Evolutionary conservation across 2,113 vertebrate genomes (phyloP).

Genomic region (Hemiscyllium ocellatum): DNA sequence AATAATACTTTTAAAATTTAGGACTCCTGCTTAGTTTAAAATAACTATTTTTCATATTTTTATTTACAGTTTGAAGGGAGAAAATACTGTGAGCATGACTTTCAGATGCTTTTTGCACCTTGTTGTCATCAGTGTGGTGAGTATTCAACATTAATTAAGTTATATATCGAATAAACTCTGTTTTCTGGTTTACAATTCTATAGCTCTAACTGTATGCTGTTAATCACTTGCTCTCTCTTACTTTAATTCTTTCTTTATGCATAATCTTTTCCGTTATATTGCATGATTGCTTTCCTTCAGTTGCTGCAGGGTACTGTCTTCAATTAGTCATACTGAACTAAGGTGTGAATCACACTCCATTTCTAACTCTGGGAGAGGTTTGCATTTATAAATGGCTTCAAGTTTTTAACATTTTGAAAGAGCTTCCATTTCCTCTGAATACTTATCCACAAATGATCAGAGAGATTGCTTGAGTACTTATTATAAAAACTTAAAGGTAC

Average conservation of each 20-base stretch:
- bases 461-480: background rate
- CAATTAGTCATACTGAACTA: background rate
- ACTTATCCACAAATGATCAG: background rate
- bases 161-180: slow-evolving; percentile 41
- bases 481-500: background rate
- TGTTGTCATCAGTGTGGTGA: slow-evolving; percentile 97
- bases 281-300: background rate
- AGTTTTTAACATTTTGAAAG: background rate
- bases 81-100: slow-evolving; percentile 97
- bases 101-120: slow-evolving; percentile 98
- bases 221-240: background rate
- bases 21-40: background rate
- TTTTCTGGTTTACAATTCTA: background rate
- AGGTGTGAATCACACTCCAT: background rate
- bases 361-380: too few species aligned
- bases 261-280: background rate
- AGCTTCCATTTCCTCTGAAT: background rate
- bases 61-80: slow-evolving; percentile 87
- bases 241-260: background rate
- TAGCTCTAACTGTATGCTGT: background rate
- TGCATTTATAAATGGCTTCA: background rate
- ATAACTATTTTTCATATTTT: background rate
- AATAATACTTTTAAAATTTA: background rate
- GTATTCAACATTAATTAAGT: slow-evolving; percentile 47
- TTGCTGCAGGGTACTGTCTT: background rate